Base-by-base conservation (phyloP, 2,113 vertebrate species). In the Edolisoma coerulescens region DNA sequence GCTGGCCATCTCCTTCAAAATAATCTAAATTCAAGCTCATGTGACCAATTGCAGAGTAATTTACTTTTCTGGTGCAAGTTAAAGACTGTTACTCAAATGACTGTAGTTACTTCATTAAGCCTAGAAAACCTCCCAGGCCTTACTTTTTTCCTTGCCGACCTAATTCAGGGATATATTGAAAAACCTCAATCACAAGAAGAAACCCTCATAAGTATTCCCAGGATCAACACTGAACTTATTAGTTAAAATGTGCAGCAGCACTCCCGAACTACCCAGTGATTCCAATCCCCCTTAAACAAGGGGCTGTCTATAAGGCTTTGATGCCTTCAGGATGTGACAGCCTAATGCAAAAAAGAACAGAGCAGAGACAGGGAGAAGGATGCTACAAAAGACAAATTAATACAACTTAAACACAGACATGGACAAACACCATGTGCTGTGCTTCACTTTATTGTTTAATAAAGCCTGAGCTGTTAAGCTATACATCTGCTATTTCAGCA, bases 61-160 rank as follows among this genome's bases (percentile, higher is more conserved):
- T 84, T 65, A 89, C 74, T 94, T 90, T 32, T 94, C 81, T 97
- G 89, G 88, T 78, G 60, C 78, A 95, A 97, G 69, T 45, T 90
- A 79, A 84, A 82, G 59, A 17, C 10, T 64, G 21, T 63, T 87
- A 67, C 37, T 89, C 53, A 74, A 81, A 24, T 30, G 3, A 74
- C 4, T 28, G 19, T 5, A 63, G 39, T 54, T 76, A 50, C n/a
- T 63, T 75, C 57, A 87, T 22, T 54, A 59, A 71, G 26, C 17
- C 35, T 57, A 61, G 33, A 52, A 80, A 79, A 35, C n/a, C 35
- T 78, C 20, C 24, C 44, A 44, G 17, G 52, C 39, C 27, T 61
- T 70, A 71, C 65, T 77, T 94, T 67, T 61, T 65, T 41, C 60
- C 33, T 76, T 77, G 30, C 14, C 2, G 7, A 37, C 24, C 35